Conservation (phyloP, 2,797 vertebrate species). For the Atherinosoma microstoma region DNA sequence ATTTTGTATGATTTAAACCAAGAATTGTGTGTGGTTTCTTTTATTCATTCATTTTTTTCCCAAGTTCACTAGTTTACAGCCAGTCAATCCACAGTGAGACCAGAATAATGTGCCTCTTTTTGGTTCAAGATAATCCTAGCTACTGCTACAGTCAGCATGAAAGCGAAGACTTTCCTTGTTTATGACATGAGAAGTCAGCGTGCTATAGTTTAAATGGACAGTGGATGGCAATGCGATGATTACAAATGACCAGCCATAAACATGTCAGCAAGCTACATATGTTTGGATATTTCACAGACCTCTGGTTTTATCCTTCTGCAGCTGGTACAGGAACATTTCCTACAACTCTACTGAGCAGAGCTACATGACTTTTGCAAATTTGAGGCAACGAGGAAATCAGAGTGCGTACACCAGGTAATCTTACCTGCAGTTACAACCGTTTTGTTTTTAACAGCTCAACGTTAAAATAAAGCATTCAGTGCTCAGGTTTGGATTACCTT, state of each 20-base stretch:
- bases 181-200: slow-evolving; percentile 19
- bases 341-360: slow-evolving; percentile 52
- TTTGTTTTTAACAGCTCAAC: slow-evolving; percentile 48
- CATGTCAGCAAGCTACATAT: slow-evolving; percentile 62
- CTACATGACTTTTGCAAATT: slow-evolving; percentile 41
- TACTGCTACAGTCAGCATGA: slow-evolving; percentile 49
- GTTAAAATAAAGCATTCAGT: slow-evolving; percentile 58
- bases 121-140: slow-evolving; percentile 49
- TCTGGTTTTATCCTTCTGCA: slow-evolving; percentile 51
- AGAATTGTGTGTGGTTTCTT: slow-evolving; percentile 25
- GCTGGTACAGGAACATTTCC: slow-evolving; percentile 18
- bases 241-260: slow-evolving; percentile 29
- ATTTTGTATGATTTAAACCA: slow-evolving; percentile 26
- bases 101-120: slow-evolving; percentile 61
- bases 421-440: slow-evolving; percentile 58
- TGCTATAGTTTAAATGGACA: slow-evolving; percentile 32
- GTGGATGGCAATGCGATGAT: slow-evolving; percentile 47
- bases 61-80: slow-evolving; percentile 31
- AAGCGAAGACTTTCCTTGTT: slow-evolving; percentile 45
- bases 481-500: slow-evolving; percentile 57
- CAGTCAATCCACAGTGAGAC: slow-evolving; percentile 61
- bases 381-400: slow-evolving; percentile 50
- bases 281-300: slow-evolving; percentile 36
- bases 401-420: slow-evolving; percentile 59
- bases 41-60: not conserved